Base-by-base conservation (phyloP, 1,140 invertebrate species). In the Babylonia areolata region DNA sequence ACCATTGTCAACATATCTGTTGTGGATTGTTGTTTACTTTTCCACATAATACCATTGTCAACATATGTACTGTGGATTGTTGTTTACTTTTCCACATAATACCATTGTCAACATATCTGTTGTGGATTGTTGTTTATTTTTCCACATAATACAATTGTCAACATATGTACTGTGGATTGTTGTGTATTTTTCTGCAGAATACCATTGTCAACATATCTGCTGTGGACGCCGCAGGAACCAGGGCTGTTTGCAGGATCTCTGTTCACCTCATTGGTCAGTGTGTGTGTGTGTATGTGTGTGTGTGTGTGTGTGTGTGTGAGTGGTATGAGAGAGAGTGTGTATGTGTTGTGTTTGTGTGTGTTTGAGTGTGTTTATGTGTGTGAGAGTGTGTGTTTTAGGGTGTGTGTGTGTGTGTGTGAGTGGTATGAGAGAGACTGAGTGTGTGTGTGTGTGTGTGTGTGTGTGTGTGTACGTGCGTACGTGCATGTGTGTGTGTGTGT, bases 251-350 rank as follows among this genome's bases (percentile, higher is more conserved):
- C 84, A 80, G 54, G 1, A 81, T 91, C 23, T 33, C 87, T 51
- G 81, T 91, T 20, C 77, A 64, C 33, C 54, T 90, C 0, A 71
- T 86, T 20, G 90, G 89, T 91, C 82, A 86, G 86, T 77, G 15
- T 20, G 69, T n/a, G 58, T 64, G 58, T 9, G 9, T 9, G 9
- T 64, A 23, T 64, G 58, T 64, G 58, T 64, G 20, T 64, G 20
- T 23, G 58, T 23, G 58, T 23, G 20, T 64, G 58, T 64, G 58
- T 64, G 58, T 64, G 58, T 23, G 20, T 64, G 58, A n/a, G n/a
- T n/a, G n/a, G n/a, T 64, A 3, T 64, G 58, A 12, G 58, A 23
- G 58, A 12, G 58, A 23, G 20, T 64, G 58, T 64, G 58, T 64
- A 23, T 64, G 58, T 64, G 58, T 64, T 51, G 46, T 51, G 46